Evolutionary conservation across 2,888 invertebrate species (phyloP).

Genomic region (Therioaphis trifolii): DNA sequence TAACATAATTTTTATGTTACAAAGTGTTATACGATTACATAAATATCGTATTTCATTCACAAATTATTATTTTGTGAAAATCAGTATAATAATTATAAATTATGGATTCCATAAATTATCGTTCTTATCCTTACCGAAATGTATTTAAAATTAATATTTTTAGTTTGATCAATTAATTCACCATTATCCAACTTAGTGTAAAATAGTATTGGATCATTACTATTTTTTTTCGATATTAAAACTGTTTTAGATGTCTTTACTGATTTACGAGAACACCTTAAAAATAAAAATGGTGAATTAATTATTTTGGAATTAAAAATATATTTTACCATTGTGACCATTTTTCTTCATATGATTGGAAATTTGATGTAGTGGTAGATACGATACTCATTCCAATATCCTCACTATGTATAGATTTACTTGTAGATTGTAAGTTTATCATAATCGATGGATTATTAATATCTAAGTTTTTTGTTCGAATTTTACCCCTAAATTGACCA

Average conservation of each 20-base stretch:
- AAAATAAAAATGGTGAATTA: not conserved
- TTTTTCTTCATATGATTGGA: constrained; percentile 39
- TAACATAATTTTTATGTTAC: not conserved
- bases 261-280: not conserved
- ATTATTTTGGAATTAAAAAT: not conserved
- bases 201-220: not conserved
- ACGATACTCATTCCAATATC: constrained; percentile 28
- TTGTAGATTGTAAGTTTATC: constrained; percentile 1
- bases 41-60: not conserved
- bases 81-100: too few species aligned
- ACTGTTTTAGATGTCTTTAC: not conserved
- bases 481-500: constrained; percentile 43
- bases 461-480: constrained; percentile 11
- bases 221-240: constrained; percentile 34
- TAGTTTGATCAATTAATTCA: constrained; percentile 14
- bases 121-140: not conserved
- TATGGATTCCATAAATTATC: not conserved
- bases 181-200: not conserved
- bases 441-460: not conserved
- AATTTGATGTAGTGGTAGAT: constrained; percentile 1
- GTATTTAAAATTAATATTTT: not conserved
- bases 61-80: not conserved
- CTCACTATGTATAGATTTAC: not conserved
- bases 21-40: not conserved
- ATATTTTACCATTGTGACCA: constrained; percentile 40